Base-by-base conservation (phyloP, 2,888 invertebrate species). In the Dione vanillae region DNA sequence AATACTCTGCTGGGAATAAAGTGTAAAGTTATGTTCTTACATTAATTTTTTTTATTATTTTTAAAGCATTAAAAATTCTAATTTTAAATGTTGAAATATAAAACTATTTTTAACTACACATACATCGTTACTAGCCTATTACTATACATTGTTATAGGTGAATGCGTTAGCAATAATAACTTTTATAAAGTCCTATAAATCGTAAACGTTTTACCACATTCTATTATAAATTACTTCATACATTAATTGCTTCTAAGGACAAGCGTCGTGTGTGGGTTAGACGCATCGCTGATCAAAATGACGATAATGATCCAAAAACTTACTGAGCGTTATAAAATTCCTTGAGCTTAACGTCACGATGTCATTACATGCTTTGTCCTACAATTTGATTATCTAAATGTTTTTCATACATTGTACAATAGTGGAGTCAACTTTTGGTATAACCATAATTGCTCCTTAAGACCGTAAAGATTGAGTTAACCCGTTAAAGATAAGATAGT, bases 241-340 rank as follows among this genome's bases (percentile, higher is more conserved):
- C 73, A 65, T 90, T 89, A 90, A 91, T 91, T 88, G 85, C 80
- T 82, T 78, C 78, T 81, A 84, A 87, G 88, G 85, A 85, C 85
- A 71, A 70, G 75, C 90, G 75, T 85, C 92, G 92, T 92, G 92
- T 92, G 92, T 91, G 92, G 91, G 80, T 79, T 83, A 86, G 85
- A 87, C 82, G 86, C 86, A 82, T 84, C 84, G 82, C 85, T 86
- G 92, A 91, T 91, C 84, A 79, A 83, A 87, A 86, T 83, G 83
- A 85, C 82, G 92, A 92, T 92, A 90, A 92, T 90, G 83, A 77
- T 83, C 81, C 78, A 80, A 84, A 87, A 86, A 84, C 78, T 83
- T 83, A 81, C 80, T 76, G 78, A 83, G 85, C 84, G 81, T 85
- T 87, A 89, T 87, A 87, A 91, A 89, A 92, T 92, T 90, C 90